A percentile compares a stretch with the other conserved stretches of the same genome.
Conservation (phyloP, 2,113 vertebrate genomes). For the Pantherophis guttatus region DNA sequence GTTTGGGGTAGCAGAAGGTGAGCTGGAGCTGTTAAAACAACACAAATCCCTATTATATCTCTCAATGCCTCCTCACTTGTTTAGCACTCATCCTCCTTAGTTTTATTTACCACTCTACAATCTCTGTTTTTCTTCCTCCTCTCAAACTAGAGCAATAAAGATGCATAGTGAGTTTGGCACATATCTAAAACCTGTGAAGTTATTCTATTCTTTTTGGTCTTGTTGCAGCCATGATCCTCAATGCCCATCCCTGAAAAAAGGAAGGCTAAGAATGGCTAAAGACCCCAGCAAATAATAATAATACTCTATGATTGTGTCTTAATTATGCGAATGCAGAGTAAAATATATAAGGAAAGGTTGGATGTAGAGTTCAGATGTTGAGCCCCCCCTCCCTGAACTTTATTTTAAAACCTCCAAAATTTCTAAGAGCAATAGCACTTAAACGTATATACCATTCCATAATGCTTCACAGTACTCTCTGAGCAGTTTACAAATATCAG, state of each 20-base stretch:
- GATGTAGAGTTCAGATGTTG: not conserved
- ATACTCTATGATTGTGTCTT: not conserved
- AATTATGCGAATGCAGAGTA: not conserved
- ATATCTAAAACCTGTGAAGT: not conserved
- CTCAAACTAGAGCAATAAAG: not conserved
- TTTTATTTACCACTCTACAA: not conserved
- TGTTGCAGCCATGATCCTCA: not conserved
- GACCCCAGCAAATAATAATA: not conserved
- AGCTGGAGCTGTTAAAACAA: not conserved
- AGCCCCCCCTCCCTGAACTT: not conserved
- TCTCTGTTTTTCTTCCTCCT: not conserved
- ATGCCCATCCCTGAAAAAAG: not conserved
- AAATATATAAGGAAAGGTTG: not conserved
- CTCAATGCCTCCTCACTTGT: not conserved
- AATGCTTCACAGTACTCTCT: not conserved
- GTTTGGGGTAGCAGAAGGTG: not conserved
- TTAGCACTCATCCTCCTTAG: not conserved
- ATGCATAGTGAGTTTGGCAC: not conserved
- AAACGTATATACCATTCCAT: not conserved
- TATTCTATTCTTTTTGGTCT: not conserved
- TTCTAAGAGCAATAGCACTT: not conserved
- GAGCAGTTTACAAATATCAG: not conserved
- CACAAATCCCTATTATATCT: not conserved
- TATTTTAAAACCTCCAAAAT: not conserved
- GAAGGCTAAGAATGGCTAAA: not conserved